Evolutionary conservation across 92 coral and sea anemone genomes (phyloP).

Genomic region (Hydrozoanthus gracilis): DNA sequence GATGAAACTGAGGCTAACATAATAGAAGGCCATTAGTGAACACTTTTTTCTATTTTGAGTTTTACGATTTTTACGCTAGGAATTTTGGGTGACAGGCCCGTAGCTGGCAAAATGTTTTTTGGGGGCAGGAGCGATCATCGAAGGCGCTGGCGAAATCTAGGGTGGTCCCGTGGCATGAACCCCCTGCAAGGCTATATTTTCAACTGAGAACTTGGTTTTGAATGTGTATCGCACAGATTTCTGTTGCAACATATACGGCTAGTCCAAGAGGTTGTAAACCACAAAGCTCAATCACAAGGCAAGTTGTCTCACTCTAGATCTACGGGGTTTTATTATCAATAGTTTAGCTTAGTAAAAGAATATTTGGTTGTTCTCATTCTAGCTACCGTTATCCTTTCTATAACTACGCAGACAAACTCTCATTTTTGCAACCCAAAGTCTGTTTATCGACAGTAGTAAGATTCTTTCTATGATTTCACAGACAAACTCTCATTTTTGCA

Average conservation of each 20-base stretch:
- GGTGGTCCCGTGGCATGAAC: no score
- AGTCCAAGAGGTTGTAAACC: not conserved
- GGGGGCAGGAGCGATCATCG: no score
- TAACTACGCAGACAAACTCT: constrained; percentile 2
- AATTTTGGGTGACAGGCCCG: no score
- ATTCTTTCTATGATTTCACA: no score
- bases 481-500: constrained; percentile 5
- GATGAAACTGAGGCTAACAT: no score
- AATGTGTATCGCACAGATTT: not conserved
- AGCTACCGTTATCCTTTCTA: not conserved
- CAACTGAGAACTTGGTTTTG: not conserved
- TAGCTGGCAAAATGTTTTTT: no score
- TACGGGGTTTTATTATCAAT: not conserved
- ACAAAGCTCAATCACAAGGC: not conserved
- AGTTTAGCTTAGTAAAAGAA: no score
- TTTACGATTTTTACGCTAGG: no score
- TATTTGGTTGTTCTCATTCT: not conserved
- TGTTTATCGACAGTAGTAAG: not conserved
- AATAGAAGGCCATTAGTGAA: no score
- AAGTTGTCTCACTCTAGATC: not conserved
- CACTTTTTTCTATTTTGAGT: no score
- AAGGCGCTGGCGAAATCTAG: no score
- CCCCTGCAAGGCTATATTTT: not conserved
- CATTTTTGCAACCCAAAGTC: not conserved
- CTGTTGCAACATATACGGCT: not conserved